Conservation (phyloP, 30 jellyfish, hydroid and myxozoan genomes). For the Phacellophora camtschatica region DNA sequence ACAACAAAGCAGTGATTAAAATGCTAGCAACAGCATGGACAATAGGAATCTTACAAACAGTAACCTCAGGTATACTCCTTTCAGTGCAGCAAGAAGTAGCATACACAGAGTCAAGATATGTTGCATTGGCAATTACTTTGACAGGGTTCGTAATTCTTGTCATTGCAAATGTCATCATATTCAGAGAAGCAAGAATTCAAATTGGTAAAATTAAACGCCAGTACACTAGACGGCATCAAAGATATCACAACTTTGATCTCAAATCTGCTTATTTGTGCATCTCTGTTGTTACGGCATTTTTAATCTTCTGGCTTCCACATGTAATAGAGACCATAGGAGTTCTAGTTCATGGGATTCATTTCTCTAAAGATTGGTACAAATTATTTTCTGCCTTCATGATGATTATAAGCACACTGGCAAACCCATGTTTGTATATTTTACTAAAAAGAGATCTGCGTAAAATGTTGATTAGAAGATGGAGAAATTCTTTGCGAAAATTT, state of each 20-base stretch:
- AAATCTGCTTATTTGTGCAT: conserved; percentile 38
- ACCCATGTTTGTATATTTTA: conserved; percentile 38
- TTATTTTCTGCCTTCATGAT: conserved; percentile 17
- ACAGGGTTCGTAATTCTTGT: conserved; percentile 6
- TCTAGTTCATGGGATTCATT: background rate
- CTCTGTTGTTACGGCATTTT: conserved; percentile 32
- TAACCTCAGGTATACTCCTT: conserved; percentile 7
- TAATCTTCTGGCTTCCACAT: conserved; percentile 42
- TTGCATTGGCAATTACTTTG: background rate
- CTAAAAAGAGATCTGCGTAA: conserved; percentile 37
- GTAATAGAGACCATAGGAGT: background rate
- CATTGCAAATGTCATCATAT: conserved; percentile 14
- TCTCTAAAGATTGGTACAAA: background rate
- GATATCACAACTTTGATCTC: background rate
- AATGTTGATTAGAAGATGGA: conserved; percentile 1
- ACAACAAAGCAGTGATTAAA: background rate
- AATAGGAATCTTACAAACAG: background rate
- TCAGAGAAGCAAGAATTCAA: conserved; percentile 23
- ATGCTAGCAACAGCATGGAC: conserved; percentile 14
- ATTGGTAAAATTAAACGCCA: conserved; percentile 14
- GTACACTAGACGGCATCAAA: background rate
- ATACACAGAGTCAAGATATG: background rate
- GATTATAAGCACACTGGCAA: conserved; percentile 13
- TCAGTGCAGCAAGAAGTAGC: background rate
- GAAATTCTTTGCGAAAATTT: background rate